Conservation (phyloP, 2,113 vertebrate species). For the Callipepla californica region DNA sequence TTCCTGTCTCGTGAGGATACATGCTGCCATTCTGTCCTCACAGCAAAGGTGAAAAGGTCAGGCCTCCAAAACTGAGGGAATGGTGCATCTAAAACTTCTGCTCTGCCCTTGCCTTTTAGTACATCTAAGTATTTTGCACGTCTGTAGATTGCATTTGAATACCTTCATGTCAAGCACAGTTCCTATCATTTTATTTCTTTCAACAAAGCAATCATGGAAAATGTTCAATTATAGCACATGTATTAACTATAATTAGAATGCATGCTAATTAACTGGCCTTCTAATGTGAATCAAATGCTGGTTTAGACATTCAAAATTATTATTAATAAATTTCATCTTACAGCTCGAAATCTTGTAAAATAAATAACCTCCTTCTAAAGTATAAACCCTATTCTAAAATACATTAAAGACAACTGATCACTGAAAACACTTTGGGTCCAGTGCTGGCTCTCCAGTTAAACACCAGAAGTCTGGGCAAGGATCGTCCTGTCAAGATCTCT, state of each 20-base stretch:
- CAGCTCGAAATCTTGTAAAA: slow-evolving; percentile 59
- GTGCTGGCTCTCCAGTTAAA: slow-evolving; percentile 46
- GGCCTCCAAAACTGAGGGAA: neutral
- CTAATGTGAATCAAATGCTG: slow-evolving; percentile 36
- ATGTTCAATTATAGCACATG: slow-evolving; percentile 25
- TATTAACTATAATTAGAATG: slow-evolving; percentile 64
- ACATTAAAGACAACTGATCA: slow-evolving; percentile 42
- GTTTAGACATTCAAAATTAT: slow-evolving; percentile 51
- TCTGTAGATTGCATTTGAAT: neutral
- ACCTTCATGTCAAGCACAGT: neutral
- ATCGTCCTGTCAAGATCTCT: slow-evolving; percentile 27
- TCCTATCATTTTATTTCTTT: slow-evolving; percentile 8
- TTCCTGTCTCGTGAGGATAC: neutral
- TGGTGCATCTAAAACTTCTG: neutral
- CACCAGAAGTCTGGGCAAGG: slow-evolving; percentile 31
- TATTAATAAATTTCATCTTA: slow-evolving; percentile 44
- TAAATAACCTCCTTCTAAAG: slow-evolving; percentile 71
- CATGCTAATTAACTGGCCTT: slow-evolving; percentile 59
- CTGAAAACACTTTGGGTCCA: slow-evolving; percentile 53
- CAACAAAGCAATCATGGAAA: slow-evolving; percentile 36
- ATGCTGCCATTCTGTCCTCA: neutral
- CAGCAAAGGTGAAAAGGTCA: neutral
- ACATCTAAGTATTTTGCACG: neutral
- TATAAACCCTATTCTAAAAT: slow-evolving; percentile 65
- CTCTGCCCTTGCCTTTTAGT: neutral